Evolutionary conservation across 1,140 invertebrate genomes (phyloP).

Genomic region (Episyrphus balteatus): DNA sequence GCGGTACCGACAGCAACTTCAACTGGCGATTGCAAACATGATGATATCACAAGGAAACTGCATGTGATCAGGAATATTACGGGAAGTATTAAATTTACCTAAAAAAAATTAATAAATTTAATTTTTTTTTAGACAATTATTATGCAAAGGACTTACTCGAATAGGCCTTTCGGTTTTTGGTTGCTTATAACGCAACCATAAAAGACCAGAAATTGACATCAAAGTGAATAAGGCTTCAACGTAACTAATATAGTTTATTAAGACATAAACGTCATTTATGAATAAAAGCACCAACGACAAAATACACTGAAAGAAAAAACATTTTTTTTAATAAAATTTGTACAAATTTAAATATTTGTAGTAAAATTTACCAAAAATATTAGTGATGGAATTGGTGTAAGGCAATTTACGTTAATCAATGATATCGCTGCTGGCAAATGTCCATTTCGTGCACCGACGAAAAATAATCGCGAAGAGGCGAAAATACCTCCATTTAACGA

Average conservation of each 20-base stretch:
- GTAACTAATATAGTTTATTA: slow-evolving; percentile 91
- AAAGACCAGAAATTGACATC: slow-evolving; percentile 70
- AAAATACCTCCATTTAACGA: slow-evolving; percentile 83
- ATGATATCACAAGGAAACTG: slow-evolving; percentile 72
- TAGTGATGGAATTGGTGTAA: slow-evolving; percentile 84
- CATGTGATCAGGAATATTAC: slow-evolving; percentile 76
- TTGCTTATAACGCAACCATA: slow-evolving; percentile 72
- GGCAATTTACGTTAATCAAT: slow-evolving; percentile 70
- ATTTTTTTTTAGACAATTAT: neutral
- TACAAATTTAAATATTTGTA: slow-evolving; percentile 1
- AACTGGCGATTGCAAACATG: slow-evolving; percentile 58
- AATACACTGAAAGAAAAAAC: slow-evolving; percentile 51
- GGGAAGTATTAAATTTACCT: slow-evolving; percentile 63
- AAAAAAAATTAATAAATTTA: slow-evolving; percentile 9
- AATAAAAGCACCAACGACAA: slow-evolving; percentile 73
- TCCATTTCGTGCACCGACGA: slow-evolving; percentile 83
- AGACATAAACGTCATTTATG: slow-evolving; percentile 73
- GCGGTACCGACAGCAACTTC: slow-evolving; percentile 74
- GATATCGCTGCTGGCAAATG: slow-evolving; percentile 81
- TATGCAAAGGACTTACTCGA: slow-evolving; percentile 15
- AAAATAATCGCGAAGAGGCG: slow-evolving; percentile 75
- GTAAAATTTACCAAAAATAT: slow-evolving; percentile 70
- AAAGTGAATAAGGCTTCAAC: slow-evolving; percentile 91
- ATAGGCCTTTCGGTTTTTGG: slow-evolving; percentile 70
- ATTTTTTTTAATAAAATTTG: neutral